Evolutionary conservation across 2,113 vertebrate genomes (phyloP).

Genomic region (Microtus ochrogaster): DNA sequence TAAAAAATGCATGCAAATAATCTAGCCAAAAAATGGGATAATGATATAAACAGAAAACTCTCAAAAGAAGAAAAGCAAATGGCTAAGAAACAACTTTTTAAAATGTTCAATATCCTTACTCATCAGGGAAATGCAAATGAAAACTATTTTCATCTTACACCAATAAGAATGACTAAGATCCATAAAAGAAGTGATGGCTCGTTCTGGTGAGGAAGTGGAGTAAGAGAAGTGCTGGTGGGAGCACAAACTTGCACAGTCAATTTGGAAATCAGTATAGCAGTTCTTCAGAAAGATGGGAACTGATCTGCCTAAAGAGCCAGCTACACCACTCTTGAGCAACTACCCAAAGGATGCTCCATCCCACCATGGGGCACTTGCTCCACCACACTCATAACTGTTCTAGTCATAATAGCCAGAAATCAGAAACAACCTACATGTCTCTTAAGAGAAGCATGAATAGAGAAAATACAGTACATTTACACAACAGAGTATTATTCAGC

Average conservation of each 20-base stretch:
- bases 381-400: not conserved
- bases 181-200: not conserved
- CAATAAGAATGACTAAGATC: not conserved
- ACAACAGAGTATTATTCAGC: not conserved
- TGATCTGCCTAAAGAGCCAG: not conserved
- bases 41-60: not conserved
- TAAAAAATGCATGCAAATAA: not conserved
- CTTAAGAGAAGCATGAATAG: not conserved
- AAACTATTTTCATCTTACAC: not conserved
- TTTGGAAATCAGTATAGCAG: not conserved
- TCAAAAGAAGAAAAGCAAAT: not conserved
- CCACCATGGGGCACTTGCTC: not conserved
- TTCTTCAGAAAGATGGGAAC: not conserved
- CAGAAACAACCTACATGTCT: not conserved
- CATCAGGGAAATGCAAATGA: not conserved
- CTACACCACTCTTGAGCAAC: not conserved
- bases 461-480: not conserved
- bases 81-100: not conserved
- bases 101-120: not conserved
- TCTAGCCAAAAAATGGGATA: not conserved
- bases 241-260: not conserved
- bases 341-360: not conserved
- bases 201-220: not conserved
- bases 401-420: not conserved
- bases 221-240: not conserved